Evolutionary conservation across 2,113 vertebrate genomes (phyloP).

Genomic region (Centropristis striata): DNA sequence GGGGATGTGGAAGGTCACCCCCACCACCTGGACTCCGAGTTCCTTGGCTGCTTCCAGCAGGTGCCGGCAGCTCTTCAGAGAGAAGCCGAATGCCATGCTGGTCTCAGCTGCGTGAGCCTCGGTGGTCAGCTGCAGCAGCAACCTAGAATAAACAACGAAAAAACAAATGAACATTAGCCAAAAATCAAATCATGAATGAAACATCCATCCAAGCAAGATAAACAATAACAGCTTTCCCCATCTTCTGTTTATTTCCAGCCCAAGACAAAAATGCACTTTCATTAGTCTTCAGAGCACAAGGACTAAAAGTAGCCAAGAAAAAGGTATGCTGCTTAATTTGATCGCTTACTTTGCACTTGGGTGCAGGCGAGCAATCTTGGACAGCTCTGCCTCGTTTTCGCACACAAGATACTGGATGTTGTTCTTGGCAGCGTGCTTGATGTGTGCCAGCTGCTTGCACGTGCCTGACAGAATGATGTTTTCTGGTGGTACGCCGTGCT

Average conservation of each 20-base stretch:
- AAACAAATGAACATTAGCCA: constrained; percentile 6
- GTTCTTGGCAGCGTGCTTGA: constrained; percentile 95
- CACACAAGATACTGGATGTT: constrained; percentile 94
- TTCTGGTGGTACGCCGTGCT: constrained; percentile 92
- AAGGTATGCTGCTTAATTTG: neutral
- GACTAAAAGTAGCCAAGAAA: neutral
- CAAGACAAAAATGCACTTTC: neutral
- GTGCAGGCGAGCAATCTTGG: constrained; percentile 95
- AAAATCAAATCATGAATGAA: neutral
- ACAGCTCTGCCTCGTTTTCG: constrained; percentile 93
- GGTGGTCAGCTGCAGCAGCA: constrained; percentile 96
- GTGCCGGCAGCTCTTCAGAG: constrained; percentile 95
- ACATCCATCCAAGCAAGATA: neutral
- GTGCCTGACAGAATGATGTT: constrained; percentile 94
- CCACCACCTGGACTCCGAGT: constrained; percentile 92
- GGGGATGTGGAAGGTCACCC: constrained; percentile 96
- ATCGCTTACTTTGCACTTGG: constrained; percentile 92
- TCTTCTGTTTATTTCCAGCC: neutral
- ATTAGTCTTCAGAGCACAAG: neutral
- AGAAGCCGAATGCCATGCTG: constrained; percentile 95
- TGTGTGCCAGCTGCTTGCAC: constrained; percentile 96
- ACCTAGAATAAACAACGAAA: constrained; percentile 78
- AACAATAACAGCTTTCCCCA: neutral
- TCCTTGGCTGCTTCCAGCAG: constrained; percentile 96
- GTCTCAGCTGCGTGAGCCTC: constrained; percentile 93